Percentiles rank a stretch among this genome's conserved stretches.
phyloP scores from a whole-genome alignment of 2,113 vertebrate genomes.

The Larimichthys polyactis region DNA sequence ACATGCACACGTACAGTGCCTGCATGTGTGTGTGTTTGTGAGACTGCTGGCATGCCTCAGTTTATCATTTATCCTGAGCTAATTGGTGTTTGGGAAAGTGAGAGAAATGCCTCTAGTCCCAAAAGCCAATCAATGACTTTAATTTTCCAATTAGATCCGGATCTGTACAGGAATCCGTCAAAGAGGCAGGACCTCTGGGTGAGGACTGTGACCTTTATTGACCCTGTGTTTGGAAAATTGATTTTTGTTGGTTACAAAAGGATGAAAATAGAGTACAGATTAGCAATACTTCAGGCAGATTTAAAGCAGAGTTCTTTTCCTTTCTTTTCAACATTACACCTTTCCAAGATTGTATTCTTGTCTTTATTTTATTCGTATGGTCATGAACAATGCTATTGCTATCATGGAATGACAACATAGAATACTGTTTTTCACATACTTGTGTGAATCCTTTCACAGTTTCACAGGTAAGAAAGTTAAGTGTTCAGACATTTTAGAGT shows the following conservation, averaged over 20 bases:
- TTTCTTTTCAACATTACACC: neutral
- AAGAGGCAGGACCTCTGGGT: constrained; percentile 26
- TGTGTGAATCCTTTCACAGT: neutral
- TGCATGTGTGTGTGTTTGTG: neutral
- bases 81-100: constrained; percentile 72
- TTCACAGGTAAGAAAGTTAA: neutral
- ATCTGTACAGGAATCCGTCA: constrained; percentile 62
- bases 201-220: constrained; percentile 60
- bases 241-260: constrained; percentile 32
- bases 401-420: neutral
- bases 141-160: constrained; percentile 78
- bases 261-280: constrained; percentile 33
- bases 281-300: constrained; percentile 12
- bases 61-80: constrained; percentile 64
- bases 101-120: constrained; percentile 61
- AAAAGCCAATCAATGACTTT: constrained; percentile 67
- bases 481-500: neutral
- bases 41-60: constrained; percentile 6
- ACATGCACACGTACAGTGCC: neutral
- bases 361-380: neutral
- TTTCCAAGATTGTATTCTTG: neutral
- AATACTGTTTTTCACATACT: too few species aligned
- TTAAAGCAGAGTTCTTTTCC: constrained; percentile 1
- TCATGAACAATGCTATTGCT: neutral
- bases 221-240: constrained; percentile 56